Base-by-base conservation (phyloP, 2,797 vertebrate genomes). In the Leptatherina wallacei region DNA sequence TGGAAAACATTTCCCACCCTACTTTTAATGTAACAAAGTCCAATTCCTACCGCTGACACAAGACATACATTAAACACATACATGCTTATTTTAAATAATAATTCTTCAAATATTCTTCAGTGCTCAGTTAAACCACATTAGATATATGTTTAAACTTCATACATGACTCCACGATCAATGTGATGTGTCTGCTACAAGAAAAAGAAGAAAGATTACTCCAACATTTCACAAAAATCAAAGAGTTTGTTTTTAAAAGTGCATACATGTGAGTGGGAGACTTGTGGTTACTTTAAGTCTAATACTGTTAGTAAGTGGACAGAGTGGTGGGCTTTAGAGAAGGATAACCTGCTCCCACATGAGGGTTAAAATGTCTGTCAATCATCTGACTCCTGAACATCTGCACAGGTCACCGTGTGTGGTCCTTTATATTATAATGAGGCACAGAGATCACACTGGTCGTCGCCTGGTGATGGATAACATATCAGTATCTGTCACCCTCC, bases 221-320 rank as follows among this genome's bases (percentile, higher is more conserved):
- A 35, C 24, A 57, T 66, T 71, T 65, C 24, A 66, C 36, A 71
- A 66, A 75, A 76, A 49, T 61, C 11, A 65, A 82, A 78, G 59
- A 75, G 73, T 74, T 67, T 69, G 24, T 58, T 75, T 2, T 60
- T 61, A 6, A 79, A 87, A 77, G 80, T 83, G 71, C 71, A 57
- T 16, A 5, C 58, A 44, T 47, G 54, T 75, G 67, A 80, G 67
- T 52, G 22, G 24, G 56, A 6, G 47, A 22, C 29, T 36, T 29
- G 35, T 54, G 16, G 33, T 76, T 68, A 54, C 56, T 52, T 79
- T 8, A 30, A 16, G 13, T 86, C 2, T 65, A 71, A 78, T 44
- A 59, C 27, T 70, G 61, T 18, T 65, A 56, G 30, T 47, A 35
- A 74, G 68, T 27, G 55, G 76, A 56, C 56, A 36, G 20, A 54